These are phyloP conservation scores for Platanista minor DNA, from an alignment of 2,113 vertebrate genomes.

Conservation along the genomic window DNA sequence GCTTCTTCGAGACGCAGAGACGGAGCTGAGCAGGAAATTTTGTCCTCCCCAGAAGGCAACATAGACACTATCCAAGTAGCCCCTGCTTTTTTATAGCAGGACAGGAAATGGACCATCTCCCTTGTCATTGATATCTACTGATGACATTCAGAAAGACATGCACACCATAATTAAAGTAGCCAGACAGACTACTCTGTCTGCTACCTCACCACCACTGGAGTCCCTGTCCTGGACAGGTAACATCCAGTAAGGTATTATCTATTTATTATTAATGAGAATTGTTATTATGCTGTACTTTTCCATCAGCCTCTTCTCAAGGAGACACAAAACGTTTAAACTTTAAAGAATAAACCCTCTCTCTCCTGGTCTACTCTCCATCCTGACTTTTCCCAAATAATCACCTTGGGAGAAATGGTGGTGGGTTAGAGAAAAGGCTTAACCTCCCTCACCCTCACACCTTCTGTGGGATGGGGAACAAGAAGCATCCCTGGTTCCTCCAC, in stretches of 20 bases:
- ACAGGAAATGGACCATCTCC: conserved; percentile 14
- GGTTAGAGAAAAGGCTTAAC: background rate
- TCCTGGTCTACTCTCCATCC: background rate
- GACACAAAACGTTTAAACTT: background rate
- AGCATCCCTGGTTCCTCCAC: background rate
- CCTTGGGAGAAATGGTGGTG: background rate
- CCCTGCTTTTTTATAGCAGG: background rate
- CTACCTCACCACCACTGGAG: background rate
- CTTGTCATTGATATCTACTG: background rate
- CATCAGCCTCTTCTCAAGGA: conserved; percentile 3
- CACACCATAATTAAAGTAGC: background rate
- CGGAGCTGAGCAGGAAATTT: background rate
- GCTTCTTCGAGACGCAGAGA: background rate
- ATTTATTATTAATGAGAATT: background rate
- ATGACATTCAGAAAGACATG: conserved; percentile 18
- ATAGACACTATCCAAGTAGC: background rate
- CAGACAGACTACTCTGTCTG: background rate
- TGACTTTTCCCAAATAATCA: conserved; percentile 8
- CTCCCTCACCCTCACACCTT: background rate
- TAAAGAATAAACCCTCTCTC: background rate
- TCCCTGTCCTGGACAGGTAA: background rate
- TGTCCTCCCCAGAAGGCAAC: background rate
- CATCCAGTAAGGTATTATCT: background rate
- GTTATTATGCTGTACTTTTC: conserved; percentile 3
- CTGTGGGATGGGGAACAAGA: background rate